Conservation (phyloP, 2,888 invertebrate species). For the Drosophila trichaetosa region DNA sequence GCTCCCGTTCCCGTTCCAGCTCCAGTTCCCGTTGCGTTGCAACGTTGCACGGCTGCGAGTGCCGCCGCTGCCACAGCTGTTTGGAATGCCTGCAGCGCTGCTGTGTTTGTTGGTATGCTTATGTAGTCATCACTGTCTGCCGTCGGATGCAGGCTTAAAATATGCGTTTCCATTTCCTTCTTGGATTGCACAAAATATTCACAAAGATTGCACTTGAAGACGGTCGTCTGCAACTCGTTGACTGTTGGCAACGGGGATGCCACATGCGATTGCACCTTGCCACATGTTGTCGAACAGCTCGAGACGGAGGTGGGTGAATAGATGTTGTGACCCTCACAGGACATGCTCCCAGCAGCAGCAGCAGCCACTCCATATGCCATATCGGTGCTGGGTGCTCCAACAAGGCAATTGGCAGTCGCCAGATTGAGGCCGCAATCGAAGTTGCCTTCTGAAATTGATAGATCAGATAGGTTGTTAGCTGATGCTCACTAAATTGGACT, state of each 20-base stretch:
- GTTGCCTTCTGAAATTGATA: conserved; percentile 38
- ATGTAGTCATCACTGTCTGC: conserved; percentile 79
- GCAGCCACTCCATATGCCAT: conserved; percentile 17
- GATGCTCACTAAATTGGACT: neutral
- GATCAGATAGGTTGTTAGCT: neutral
- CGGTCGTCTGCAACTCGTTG: conserved; percentile 57
- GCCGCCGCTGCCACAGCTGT: conserved; percentile 82
- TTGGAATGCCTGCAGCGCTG: conserved; percentile 83
- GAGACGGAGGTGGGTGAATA: conserved; percentile 62
- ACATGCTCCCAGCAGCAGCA: neutral
- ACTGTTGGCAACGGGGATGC: conserved; percentile 29
- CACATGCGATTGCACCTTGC: conserved; percentile 37
- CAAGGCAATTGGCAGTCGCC: conserved; percentile 10
- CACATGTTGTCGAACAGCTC: conserved; percentile 56
- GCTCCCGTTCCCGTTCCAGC: conserved; percentile 2
- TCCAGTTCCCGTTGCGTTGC: conserved; percentile 28
- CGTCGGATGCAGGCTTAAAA: conserved; percentile 76
- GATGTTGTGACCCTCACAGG: neutral
- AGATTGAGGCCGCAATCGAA: conserved; percentile 49
- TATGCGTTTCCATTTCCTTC: conserved; percentile 81
- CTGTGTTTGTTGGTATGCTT: conserved; percentile 83
- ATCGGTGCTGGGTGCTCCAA: conserved; percentile 24
- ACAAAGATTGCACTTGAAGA: conserved; percentile 84
- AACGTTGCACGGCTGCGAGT: conserved; percentile 81
- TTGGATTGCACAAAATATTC: conserved; percentile 84